Evolutionary conservation across 2,113 vertebrate genomes (phyloP), one percentile per base, ranked within the genome.

Genomic region (Asarcornis scutulata): DNA sequence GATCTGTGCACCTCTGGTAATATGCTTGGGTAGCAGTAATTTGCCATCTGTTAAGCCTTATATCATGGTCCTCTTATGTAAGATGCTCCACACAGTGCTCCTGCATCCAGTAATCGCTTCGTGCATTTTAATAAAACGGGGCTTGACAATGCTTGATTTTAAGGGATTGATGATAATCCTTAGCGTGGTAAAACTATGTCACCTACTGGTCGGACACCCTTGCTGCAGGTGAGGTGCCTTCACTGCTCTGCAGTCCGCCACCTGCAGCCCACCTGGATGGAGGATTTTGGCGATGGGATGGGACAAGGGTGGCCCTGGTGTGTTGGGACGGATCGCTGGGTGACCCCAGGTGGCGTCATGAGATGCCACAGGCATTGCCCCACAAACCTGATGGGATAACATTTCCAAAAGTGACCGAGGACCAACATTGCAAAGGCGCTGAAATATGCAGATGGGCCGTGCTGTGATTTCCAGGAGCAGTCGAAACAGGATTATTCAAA

Each of bases 1-100:
- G 96, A 95, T 95, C 93, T 89, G 93, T 84, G 88, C 96, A 95
- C 95, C 91, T 95, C 83, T 16, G 71, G 73, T 91, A 96, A 94
- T 87, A 32, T 71, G 91, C 96, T 92, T 87, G 88, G 68, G 90
- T 34, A 53, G 92, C 81, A 78, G 87, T 78, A 89, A 92, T 93
- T 96, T 91, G n/a, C 96, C 96, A 93, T 95, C 97, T 95, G 95
- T 77, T 80, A 15, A 32, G 88, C 81, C 81, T 81, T 94, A 36
- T 32, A 79, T 38, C 67, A 5, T 0, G 36, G 66, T 81, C 86
- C 80, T 81, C 58, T 96, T 95, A 87, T 27, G 76, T 91, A 95
- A 95, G 91, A 78, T 66, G 81, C 71, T 95, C 88, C 67, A 1
- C 9, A n/a, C 18, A 68, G 72, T 2, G 1, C 74, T 56, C 62